Evolutionary conservation across 2,888 invertebrate genomes (phyloP), one percentile per base, ranked within the genome.

Genomic region (Sclerodermus sp.): DNA sequence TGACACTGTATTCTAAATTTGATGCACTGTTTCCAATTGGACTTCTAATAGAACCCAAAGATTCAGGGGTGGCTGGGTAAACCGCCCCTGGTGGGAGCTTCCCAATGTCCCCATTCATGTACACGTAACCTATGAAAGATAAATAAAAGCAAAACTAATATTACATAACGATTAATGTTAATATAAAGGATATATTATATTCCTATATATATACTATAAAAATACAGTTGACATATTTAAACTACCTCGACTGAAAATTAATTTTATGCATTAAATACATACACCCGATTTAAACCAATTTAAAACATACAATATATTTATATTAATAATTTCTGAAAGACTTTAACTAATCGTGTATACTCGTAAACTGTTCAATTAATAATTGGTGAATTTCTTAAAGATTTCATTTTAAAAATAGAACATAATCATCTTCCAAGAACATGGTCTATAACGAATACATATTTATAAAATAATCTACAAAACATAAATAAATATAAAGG

Each of bases 81-180:
- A 85, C 84, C 82, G 84, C 84, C 83, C 85, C 85, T 80, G 85
- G 83, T 80, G 85, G 85, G 82, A 85, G 83, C 83, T 87, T 87
- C 79, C 86, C 86, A 82, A 87, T 84, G 84, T 89, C 89, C 84
- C 88, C 89, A 87, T 89, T 89, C 88, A 89, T 88, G 84, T 87
- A 89, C 82, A 86, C 86, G 83, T 86, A 85, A 79, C 87, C 88
- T 86, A 74, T 38, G 76, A 73, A 68, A 31, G 40, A 34, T 3
- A 34, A 34, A n/a, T 41, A 40, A 32, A 8, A n/a, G n/a, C n/a
- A n/a, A 23, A 23, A 23, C 23, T 23, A 8, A 40, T 43, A 23
- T 34, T 30, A 43, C 12, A 29, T 13, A 42, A 41, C 17, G 23
- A 15, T 38, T 23, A 12, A 45, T 23, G 48, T 39, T 31, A 17